Evolutionary conservation across 1,140 invertebrate genomes (phyloP).

Genomic region (Meloidogyne hapla): DNA sequence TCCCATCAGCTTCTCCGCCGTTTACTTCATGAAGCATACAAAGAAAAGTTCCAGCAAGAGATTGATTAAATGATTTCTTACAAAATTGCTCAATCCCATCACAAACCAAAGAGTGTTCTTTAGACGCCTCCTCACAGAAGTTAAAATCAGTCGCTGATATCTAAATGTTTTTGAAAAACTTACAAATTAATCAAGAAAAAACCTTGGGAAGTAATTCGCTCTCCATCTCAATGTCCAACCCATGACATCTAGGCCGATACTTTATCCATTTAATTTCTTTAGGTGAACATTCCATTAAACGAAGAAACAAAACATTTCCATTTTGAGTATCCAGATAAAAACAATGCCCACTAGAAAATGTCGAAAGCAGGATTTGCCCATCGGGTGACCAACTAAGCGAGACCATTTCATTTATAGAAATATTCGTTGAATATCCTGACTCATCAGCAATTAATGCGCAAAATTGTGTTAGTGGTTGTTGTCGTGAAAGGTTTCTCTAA

Average conservation of each 20-base stretch:
- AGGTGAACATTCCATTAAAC: constrained; percentile 6
- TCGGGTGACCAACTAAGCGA: constrained; percentile 31
- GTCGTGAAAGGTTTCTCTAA: constrained; percentile 23
- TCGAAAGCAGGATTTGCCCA: constrained; percentile 30
- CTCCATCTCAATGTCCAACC: neutral
- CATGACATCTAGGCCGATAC: neutral
- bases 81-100: constrained; percentile 26
- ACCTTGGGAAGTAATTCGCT: neutral
- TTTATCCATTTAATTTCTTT: constrained; percentile 28
- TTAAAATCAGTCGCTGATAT: constrained; percentile 27
- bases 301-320: constrained; percentile 25
- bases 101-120: constrained; percentile 15
- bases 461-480: constrained; percentile 16
- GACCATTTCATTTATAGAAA: neutral
- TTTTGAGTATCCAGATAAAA: constrained; percentile 31
- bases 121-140: constrained; percentile 21
- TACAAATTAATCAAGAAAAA: neutral
- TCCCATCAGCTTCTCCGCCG: neutral
- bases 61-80: constrained; percentile 2
- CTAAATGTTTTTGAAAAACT: neutral
- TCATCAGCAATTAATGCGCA: neutral
- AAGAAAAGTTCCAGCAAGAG: constrained; percentile 23
- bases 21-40: constrained; percentile 11
- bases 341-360: constrained; percentile 16
- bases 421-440: neutral